Evolutionary conservation across 2,888 invertebrate species (phyloP), one percentile per base, ranked within the genome.

Genomic region (Baronia brevicornis): DNA sequence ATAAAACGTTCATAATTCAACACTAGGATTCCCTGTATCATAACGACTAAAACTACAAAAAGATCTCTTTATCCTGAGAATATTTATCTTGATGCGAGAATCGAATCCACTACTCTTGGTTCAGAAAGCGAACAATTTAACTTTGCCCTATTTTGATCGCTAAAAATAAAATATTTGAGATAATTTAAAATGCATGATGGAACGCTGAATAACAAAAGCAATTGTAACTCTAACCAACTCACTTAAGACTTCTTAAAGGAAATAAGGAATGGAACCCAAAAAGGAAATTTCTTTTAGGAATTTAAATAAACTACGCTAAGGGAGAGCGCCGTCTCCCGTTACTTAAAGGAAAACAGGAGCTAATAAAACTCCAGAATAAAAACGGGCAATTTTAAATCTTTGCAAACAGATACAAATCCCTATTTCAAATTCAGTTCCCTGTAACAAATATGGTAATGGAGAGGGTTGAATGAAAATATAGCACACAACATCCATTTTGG

Each of bases 301-400:
- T 80, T 82, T 78, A 74, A 82, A 82, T 80, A 80, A 75, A 75
- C 74, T 70, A 54, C 60, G 60, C 52, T 64, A 51, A 60, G 62
- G 65, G 68, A 51, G 60, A 49, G 54, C 41, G 51, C 38, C 44
- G 52, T 57, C 59, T 82, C 77, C 53, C 59, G 64, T 82, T 80
- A 68, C 79, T 64, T 59, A 74, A 64, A 69, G 65, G 61, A 67
- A 69, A 69, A 58, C 53, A 60, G 51, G 49, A 57, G 60, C 67
- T 74, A 78, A 79, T 78, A 80, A 78, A 80, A 78, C 74, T 65
- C 64, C 58, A 40, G 50, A 58, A 56, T 53, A 60, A 65, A 66
- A 68, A 60, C 51, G 62, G 47, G 55, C 60, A 56, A 55, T 68
- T 66, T 67, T 60, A 63, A 69, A 66, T 57, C 63, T 66, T 66